Percentiles rank a stretch among this genome's conserved stretches.
These are phyloP conservation scores for Eumacrocentrus americanus DNA, from an alignment of 2,888 invertebrate species.

Conservation along the genomic window DNA sequence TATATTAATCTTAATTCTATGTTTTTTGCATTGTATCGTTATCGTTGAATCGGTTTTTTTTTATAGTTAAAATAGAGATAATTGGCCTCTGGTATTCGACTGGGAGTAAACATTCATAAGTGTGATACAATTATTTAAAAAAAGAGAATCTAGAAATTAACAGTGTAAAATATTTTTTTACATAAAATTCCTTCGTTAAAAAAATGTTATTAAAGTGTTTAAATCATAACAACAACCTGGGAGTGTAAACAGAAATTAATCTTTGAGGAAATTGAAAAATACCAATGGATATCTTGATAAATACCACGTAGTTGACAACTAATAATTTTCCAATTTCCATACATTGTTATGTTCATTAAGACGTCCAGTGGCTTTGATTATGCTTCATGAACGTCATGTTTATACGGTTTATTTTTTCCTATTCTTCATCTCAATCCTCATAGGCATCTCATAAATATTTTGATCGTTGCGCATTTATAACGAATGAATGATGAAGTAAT, in stretches of 20 bases:
- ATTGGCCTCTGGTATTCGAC: not conserved
- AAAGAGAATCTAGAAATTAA: not conserved
- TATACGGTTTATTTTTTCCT: constrained; percentile 1
- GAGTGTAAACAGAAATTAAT: not conserved
- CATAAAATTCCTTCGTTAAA: too few species aligned
- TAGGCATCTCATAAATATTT: not conserved
- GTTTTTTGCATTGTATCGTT: constrained; percentile 35
- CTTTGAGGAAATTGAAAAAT: not conserved
- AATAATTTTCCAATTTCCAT: constrained; percentile 25
- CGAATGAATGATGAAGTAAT: not conserved
- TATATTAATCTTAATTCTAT: constrained; percentile 8
- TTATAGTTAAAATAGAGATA: not conserved
- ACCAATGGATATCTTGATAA: not conserved
- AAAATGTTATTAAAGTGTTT: not conserved
- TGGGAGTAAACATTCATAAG: not conserved
- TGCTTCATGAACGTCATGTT: constrained; percentile 1
- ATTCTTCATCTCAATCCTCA: not conserved
- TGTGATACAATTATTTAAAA: not conserved
- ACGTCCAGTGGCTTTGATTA: constrained; percentile 1
- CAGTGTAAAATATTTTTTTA: not conserved
- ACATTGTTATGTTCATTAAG: constrained; percentile 11
- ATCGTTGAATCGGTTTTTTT: constrained; percentile 14
- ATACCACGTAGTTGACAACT: constrained; percentile 20
- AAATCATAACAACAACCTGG: not conserved
- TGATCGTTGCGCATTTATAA: not conserved